These are phyloP conservation scores for Cyprinodon brontotheroides DNA, from an alignment of 2,113 vertebrate genomes.

Conservation along the genomic window DNA sequence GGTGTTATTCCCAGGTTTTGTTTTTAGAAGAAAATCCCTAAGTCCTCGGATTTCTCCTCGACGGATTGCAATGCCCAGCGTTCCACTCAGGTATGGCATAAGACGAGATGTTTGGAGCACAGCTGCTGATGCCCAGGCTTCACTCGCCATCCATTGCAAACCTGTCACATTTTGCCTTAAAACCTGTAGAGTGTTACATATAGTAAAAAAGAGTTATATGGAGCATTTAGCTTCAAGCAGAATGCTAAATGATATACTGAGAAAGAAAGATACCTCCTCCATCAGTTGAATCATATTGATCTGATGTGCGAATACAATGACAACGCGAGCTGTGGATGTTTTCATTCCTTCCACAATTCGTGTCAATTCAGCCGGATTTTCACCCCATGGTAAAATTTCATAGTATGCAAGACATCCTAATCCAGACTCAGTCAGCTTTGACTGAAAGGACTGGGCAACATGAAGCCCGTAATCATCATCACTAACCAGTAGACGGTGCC, in stretches of 20 bases:
- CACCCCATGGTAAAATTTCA: conserved; percentile 52
- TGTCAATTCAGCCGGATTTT: conserved; percentile 21
- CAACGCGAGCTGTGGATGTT: conserved; percentile 36
- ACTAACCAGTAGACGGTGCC: conserved; percentile 34
- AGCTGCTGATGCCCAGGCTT: conserved; percentile 70
- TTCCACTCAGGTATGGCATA: conserved; percentile 70
- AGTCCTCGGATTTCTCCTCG: conserved; percentile 72
- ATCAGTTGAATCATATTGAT: conserved; percentile 46
- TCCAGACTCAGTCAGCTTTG: conserved; percentile 23
- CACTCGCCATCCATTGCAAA: conserved; percentile 77
- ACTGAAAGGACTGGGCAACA: conserved; percentile 41
- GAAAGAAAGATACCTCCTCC: conserved; percentile 41
- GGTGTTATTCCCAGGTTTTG: conserved; percentile 46
- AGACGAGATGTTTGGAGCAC: conserved; percentile 49
- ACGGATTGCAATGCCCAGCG: conserved; percentile 76
- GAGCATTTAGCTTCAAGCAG: neutral
- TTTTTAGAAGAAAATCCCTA: conserved; percentile 58
- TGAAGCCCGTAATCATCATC: conserved; percentile 42
- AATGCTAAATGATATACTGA: neutral
- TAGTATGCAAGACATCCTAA: conserved; percentile 51
- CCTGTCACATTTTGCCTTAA: conserved; percentile 66
- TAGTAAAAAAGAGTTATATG: neutral
- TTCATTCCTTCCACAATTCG: conserved; percentile 41
- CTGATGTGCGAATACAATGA: conserved; percentile 53
- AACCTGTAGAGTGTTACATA: conserved; percentile 18